These are phyloP conservation scores for Pinctada fucata DNA, from an alignment of 2,888 invertebrate genomes.

Conservation along the genomic window DNA sequence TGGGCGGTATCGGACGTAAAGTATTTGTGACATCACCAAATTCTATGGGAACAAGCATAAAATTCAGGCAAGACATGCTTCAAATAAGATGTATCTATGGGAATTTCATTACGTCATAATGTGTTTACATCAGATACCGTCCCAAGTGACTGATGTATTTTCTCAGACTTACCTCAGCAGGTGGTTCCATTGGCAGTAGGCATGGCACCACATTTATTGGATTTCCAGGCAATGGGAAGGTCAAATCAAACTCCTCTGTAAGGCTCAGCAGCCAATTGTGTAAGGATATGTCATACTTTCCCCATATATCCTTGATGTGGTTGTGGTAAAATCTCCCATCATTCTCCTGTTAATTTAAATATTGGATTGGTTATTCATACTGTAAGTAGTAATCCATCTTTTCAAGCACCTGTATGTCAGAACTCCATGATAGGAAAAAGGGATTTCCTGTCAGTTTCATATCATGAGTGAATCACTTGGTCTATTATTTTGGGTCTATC, in stretches of 20 bases:
- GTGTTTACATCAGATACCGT: too few relatives aligned
- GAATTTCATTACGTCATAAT: too few relatives aligned
- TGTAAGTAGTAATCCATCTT: neutral
- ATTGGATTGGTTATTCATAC: neutral
- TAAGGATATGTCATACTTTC: constrained; percentile 62
- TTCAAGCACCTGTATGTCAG: neutral
- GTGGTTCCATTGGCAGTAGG: constrained; percentile 72
- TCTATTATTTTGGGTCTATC: too few relatives aligned
- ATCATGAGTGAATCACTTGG: too few relatives aligned
- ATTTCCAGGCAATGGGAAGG: constrained; percentile 71
- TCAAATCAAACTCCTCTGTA: constrained; percentile 77
- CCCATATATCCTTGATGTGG: constrained; percentile 71
- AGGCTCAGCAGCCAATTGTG: constrained; percentile 74
- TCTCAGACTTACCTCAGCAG: constrained; percentile 50
- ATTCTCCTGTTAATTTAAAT: constrained; percentile 50
- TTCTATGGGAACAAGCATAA: too few relatives aligned
- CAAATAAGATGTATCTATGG: too few relatives aligned
- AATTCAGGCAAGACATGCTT: too few relatives aligned
- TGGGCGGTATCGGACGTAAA: too few relatives aligned
- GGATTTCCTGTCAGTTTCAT: too few relatives aligned
- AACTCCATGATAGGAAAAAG: too few relatives aligned
- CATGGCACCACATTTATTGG: constrained; percentile 75
- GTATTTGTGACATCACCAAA: too few relatives aligned
- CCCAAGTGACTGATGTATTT: too few relatives aligned
- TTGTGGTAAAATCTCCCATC: constrained; percentile 70